Evolutionary conservation across 2,888 invertebrate species (phyloP), one percentile per base, ranked within the genome.

Genomic region (Idaea biselata): DNA sequence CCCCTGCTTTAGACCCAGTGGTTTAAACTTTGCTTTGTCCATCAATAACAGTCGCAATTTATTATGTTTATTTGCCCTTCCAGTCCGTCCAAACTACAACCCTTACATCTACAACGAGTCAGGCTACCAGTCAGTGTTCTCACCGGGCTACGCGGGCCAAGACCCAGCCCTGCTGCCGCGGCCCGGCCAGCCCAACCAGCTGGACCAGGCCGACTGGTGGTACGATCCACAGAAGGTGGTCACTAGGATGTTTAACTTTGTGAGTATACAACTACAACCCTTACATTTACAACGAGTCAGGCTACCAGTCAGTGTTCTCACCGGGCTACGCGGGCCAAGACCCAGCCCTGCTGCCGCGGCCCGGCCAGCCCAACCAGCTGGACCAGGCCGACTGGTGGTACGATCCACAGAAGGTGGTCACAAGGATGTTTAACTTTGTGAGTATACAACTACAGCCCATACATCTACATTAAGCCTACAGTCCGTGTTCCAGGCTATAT

Each of bases 231-330:
- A 89, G 81, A 93, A 94, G 69, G 93, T 95, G 16, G 89, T 94
- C 56, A 96, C 97, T 60, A 94, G 95, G 71, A 94, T 95, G 81
- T 96, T 97, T 75, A 95, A 95, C 77, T 97, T 97, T 80, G 94
- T 94, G 78, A 93, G 94, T 93, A 60, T 61, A 33, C 25, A 8
- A 16, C 78, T 90, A 82, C 81, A 89, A 89, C 74, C 91, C 91
- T 5, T 91, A 89, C 77, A 64, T 87, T 1, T 90, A 87, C 86
- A 89, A 89, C 78, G 89, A 89, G 74, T 77, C 69, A 16, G 82
- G 77, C 5, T 81, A 80, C 75, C 71, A 75, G 25, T 73, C 78
- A 16, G 71, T 72, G 65, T 78, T 73, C 64, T 81, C 83, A 58
- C 77, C 78, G 57, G 82, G 78, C 0, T 61, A 82, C 80, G 0